Evolutionary conservation across 2,113 vertebrate genomes (phyloP).

Genomic region (Furnarius figulus): DNA sequence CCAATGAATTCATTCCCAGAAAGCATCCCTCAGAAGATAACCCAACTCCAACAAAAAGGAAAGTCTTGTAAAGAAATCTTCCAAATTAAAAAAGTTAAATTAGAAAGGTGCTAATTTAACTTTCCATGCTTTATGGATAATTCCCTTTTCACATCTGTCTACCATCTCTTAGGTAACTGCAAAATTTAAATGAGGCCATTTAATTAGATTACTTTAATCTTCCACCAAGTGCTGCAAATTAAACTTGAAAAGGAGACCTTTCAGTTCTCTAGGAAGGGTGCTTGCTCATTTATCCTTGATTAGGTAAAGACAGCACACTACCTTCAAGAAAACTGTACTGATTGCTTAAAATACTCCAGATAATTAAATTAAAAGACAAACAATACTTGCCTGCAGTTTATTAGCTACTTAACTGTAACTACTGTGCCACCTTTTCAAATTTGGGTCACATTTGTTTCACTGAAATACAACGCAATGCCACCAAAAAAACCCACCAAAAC

Average conservation of each 20-base stretch:
- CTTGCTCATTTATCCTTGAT: background rate
- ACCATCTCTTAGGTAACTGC: slow-evolving; percentile 21
- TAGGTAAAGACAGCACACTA: background rate
- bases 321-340: background rate
- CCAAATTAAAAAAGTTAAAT: background rate
- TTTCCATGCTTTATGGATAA: slow-evolving; percentile 9
- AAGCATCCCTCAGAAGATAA: background rate
- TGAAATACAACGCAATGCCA: background rate
- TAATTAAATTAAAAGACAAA: slow-evolving; percentile 26
- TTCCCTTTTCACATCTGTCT: slow-evolving; percentile 24
- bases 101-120: slow-evolving; percentile 15
- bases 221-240: slow-evolving; percentile 18
- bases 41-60: background rate
- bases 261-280: background rate
- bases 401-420: background rate
- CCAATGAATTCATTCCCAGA: background rate
- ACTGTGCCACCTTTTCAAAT: background rate
- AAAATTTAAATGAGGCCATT: slow-evolving; percentile 48
- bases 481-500: background rate
- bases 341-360: background rate
- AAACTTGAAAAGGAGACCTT: slow-evolving; percentile 1
- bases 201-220: slow-evolving; percentile 54
- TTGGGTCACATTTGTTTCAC: background rate
- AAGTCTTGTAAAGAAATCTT: background rate
- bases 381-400: background rate